These are phyloP conservation scores for Lepidurus apus DNA, from an alignment of 1,140 invertebrate species.

Conservation along the genomic window DNA sequence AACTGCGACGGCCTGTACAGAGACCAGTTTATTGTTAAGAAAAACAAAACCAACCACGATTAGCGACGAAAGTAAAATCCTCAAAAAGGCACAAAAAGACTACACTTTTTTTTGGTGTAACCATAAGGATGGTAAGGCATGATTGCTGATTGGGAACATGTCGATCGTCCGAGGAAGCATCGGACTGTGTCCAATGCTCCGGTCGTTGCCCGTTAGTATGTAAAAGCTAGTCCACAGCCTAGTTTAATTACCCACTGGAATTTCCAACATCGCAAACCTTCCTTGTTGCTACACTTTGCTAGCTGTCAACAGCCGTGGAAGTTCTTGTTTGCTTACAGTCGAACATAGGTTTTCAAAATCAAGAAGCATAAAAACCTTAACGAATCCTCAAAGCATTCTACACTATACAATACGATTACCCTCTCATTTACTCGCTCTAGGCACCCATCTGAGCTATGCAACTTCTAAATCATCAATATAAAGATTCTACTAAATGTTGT, in stretches of 20 bases:
- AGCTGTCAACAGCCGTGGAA: no score
- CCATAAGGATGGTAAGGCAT: neutral
- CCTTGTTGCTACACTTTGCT: no score
- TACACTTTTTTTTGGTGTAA: neutral
- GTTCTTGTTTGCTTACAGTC: no score
- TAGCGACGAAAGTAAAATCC: neutral
- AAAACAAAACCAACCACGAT: neutral
- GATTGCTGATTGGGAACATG: neutral
- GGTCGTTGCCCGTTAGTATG: conserved; percentile 11
- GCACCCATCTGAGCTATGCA: no score
- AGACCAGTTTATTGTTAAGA: neutral
- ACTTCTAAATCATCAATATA: no score
- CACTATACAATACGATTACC: no score
- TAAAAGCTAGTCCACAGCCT: neutral
- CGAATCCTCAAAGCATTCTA: no score
- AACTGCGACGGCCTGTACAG: conserved; percentile 1
- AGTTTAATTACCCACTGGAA: neutral
- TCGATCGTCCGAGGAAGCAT: neutral
- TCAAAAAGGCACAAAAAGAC: neutral
- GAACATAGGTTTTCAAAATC: no score
- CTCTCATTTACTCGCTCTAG: no score
- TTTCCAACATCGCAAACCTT: no score
- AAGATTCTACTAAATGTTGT: no score
- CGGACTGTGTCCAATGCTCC: neutral
- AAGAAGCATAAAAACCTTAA: no score